A percentile compares a stretch with the other conserved stretches of the same genome.
Evolutionary conservation across 2,113 vertebrate species (phyloP).

Genomic region (Beaufortia kweichowensis): DNA sequence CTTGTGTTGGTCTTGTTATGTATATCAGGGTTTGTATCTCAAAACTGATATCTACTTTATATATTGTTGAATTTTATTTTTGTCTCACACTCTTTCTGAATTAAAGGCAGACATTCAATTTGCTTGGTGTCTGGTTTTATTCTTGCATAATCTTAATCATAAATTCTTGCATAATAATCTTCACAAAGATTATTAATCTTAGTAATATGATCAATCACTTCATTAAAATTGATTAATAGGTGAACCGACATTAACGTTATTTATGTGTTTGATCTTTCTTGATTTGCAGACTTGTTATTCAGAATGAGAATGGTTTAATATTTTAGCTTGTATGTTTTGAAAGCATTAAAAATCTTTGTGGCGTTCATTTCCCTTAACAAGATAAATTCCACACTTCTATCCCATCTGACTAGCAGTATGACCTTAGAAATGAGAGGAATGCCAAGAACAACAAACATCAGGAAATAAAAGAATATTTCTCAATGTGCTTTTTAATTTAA

Average conservation of each 20-base stretch:
- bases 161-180: conserved; percentile 1
- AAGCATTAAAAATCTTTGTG: not conserved
- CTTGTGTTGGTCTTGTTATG: conserved; percentile 47
- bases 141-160: too few relatives aligned
- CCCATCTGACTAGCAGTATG: conserved; percentile 9
- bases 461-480: conserved; percentile 58
- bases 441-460: conserved; percentile 45
- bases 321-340: not conserved
- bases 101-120: too few relatives aligned
- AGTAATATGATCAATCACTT: not conserved
- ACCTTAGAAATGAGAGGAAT: conserved; percentile 37
- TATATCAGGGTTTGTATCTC: conserved; percentile 56
- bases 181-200: too few relatives aligned
- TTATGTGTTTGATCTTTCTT: not conserved
- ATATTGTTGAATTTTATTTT: conserved; percentile 27
- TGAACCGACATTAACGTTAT: not conserved
- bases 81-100: conserved; percentile 58
- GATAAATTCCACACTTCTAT: conserved; percentile 18
- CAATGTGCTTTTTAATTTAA: conserved; percentile 50
- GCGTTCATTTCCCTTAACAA: not conserved
- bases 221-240: not conserved
- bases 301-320: not conserved
- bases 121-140: too few relatives aligned
- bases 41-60: conserved; percentile 49
- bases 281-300: not conserved